Percentiles rank a stretch among this genome's conserved stretches.
phyloP scores from a whole-genome alignment of 1,140 invertebrate species.

The Atta cephalotes region DNA sequence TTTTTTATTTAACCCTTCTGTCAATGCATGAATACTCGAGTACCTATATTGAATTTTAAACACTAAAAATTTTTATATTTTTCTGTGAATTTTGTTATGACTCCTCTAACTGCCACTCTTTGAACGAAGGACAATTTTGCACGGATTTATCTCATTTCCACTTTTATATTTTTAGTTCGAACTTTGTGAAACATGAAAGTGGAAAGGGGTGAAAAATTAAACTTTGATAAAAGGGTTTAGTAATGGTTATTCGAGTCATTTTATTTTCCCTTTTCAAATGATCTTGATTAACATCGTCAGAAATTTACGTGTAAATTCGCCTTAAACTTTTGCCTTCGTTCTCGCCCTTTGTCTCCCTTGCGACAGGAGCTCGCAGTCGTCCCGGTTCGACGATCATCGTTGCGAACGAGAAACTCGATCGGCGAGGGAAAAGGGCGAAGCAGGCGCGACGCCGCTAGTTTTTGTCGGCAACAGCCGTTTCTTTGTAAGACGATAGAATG shows the following conservation, averaged over 20 bases:
- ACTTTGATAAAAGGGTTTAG: not conserved
- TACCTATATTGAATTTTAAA: too few species aligned
- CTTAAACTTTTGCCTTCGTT: constrained; percentile 17
- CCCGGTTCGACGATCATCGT: constrained; percentile 62
- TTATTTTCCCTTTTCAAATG: not conserved
- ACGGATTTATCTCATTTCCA: too few species aligned
- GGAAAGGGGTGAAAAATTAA: too few species aligned
- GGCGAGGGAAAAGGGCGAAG: constrained; percentile 52
- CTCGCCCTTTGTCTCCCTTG: constrained; percentile 56
- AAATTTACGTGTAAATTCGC: constrained; percentile 25
- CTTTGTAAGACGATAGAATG: constrained; percentile 59
- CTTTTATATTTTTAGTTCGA: too few species aligned
- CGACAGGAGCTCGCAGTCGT: constrained; percentile 44
- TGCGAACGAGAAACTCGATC: constrained; percentile 54
- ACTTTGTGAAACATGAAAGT: too few species aligned
- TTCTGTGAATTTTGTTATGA: too few species aligned
- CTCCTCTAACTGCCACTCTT: too few species aligned
- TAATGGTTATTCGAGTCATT: constrained; percentile 7
- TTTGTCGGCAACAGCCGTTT: constrained; percentile 49
- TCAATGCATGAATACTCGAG: too few species aligned
- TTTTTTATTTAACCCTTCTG: not conserved
- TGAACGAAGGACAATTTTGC: too few species aligned
- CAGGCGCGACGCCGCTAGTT: constrained; percentile 47
- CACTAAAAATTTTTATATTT: too few species aligned
- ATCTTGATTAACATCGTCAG: not conserved